Base-by-base conservation (phyloP, 92 coral and sea anemone species). In the Diadumene lineata region DNA sequence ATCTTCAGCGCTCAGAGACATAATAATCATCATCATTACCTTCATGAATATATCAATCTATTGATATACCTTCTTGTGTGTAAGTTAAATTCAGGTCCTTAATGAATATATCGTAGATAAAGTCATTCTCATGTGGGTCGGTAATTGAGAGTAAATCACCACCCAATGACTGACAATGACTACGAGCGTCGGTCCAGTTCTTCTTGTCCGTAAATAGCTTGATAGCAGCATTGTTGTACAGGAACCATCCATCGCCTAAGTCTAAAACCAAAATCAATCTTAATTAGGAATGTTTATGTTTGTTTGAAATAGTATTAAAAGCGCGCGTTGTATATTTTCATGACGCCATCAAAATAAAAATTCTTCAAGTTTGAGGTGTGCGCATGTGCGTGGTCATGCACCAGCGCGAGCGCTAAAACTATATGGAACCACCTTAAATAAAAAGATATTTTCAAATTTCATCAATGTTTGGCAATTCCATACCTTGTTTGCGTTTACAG, bases 211-310 rank as follows among this genome's bases (percentile, higher is more conserved):
- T 38, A 38, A 38, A 38, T 38, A 29, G 71, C 32, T 66, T 66
- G 26, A 66, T 43, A 66, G 71, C 71, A 31, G 27, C 55, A 18
- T 66, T 27, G 0, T 55, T 55, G 38, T 66, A 66, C 7, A 50
- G 44, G 38, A 3, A 27, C 71, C 71, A 66, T 21, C 71, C 71
- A 66, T 66, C 46, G 24, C 22, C 75, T 31, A 38, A 38, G 13
- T 38, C 48, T 38, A 13, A 13, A 38, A 38, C 6, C 6, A 6
- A 38, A 38, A 13, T 13, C 48, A 38, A 6, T 4, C 13, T 38
- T 38, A 6, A 38, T 38, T 13, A 53, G n/a, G 58, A 53, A 4
- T 15, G 21, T 15, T 9, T 13, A 53, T 23, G 18, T 9, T 13
- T 9, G n/a, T 4, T 9, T 13, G 19, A 9, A 21, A 53, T 13